Conservation (phyloP, 1,140 invertebrate species). For the Gonatopus flavifemur region DNA sequence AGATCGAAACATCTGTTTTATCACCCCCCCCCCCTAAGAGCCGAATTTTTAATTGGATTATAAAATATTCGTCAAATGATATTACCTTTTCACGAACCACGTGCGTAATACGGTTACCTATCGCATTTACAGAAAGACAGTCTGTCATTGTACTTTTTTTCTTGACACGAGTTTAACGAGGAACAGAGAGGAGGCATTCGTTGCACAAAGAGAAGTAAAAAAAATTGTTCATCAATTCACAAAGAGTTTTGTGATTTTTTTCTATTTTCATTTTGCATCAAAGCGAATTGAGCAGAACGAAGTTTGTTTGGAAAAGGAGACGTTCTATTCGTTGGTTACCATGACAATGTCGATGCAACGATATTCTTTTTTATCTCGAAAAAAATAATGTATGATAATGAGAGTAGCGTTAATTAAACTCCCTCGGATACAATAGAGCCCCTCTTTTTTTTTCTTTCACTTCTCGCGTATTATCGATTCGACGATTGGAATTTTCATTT, state of each 20-base stretch:
- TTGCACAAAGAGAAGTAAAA: neutral
- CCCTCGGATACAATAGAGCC: too few species aligned
- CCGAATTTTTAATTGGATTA: too few species aligned
- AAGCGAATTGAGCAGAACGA: too few species aligned
- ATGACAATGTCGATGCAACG: neutral
- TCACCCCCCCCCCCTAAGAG: too few species aligned
- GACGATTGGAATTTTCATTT: too few species aligned
- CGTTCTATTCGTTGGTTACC: slow-evolving; percentile 5
- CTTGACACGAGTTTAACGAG: neutral
- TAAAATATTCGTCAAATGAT: too few species aligned
- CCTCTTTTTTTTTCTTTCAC: too few species aligned
- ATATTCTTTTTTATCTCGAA: too few species aligned
- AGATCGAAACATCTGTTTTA: too few species aligned
- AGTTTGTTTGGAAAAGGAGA: slow-evolving; percentile 12
- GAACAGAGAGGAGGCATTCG: neutral
- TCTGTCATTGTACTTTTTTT: slow-evolving; percentile 9
- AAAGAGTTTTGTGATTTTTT: neutral
- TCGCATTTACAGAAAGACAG: slow-evolving; percentile 20
- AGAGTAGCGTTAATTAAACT: too few species aligned
- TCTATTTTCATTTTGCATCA: neutral
- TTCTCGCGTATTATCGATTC: too few species aligned
- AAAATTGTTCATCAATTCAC: neutral
- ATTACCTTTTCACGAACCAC: slow-evolving; percentile 32
- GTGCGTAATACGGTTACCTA: slow-evolving; percentile 2
- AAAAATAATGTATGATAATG: too few species aligned